Base-by-base conservation (phyloP, 2,888 invertebrate species). In the Alentia gelatinosa region DNA sequence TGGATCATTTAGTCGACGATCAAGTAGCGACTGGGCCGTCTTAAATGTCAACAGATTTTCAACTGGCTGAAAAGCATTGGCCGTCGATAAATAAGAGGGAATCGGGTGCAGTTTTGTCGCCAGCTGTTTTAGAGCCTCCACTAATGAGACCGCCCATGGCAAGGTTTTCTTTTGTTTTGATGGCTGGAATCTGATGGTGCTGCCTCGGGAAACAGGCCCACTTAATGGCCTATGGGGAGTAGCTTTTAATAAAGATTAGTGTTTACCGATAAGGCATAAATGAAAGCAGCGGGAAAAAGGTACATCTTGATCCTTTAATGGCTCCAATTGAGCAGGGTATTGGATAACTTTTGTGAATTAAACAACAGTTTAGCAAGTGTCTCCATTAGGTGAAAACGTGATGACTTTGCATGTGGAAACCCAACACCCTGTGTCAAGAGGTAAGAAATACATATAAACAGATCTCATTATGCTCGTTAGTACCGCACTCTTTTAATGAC, bases 1-100 rank as follows among this genome's bases (percentile, higher is more conserved):
- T 86, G 86, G 86, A 86, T 86, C 86, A 86, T 86, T 86, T 86
- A 86, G 86, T 50, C 47, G 33, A 12, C 86, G 86, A 86, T 86
- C 86, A 86, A 47, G 86, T 86, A 86, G 42, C 47, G 86, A 47
- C 83, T 37, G 83, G n/a, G 40, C 39, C 83, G 83, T 83, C 83
- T 83, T 83, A 83, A 83, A 83, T 83, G 83, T 83, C 83, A 83
- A 83, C 26, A 83, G 83, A 40, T 83, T 83, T 83, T 83, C 83
- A 83, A 30, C 37, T 12, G 83, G n/a, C n/a, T 83, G 83, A 40
- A 83, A 83, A 83, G 39, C 83, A 83, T 40, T 83, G 83, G 83
- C 1, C 83, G n/a, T 83, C 83, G 83, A 83, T 83, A 83, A 83
- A 83, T 83, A 83, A 83, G 39, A 19, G 23, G 37, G 39, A 40